phyloP scores from a whole-genome alignment of 2,888 invertebrate species.

The Schizotus pectinicornis region DNA sequence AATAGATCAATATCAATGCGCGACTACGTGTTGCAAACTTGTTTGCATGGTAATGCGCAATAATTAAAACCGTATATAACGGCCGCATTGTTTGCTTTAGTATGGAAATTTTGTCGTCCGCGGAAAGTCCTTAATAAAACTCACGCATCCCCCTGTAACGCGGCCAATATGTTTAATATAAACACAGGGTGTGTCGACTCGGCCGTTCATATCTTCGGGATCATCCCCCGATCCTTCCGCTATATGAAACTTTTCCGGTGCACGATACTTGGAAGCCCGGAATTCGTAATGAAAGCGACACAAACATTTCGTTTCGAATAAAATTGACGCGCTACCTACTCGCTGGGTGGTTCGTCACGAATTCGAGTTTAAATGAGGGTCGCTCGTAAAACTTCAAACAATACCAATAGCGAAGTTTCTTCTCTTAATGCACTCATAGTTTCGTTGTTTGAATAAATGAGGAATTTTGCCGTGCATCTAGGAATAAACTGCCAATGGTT shows the following conservation, averaged over 20 bases:
- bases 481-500: too few relatives aligned
- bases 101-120: neutral
- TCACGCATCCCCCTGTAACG: conserved; percentile 15
- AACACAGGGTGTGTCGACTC: conserved; percentile 15
- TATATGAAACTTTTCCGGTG: conserved; percentile 15
- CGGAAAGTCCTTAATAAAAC: conserved; percentile 16
- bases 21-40: neutral
- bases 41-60: conserved; percentile 7
- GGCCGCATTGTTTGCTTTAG: neutral
- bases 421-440: too few relatives aligned
- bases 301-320: too few relatives aligned
- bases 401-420: too few relatives aligned
- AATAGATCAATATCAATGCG: conserved; percentile 9
- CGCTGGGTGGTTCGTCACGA: neutral
- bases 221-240: conserved; percentile 17
- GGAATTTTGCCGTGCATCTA: too few relatives aligned
- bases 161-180: conserved; percentile 27
- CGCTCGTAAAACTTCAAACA: too few relatives aligned
- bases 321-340: too few relatives aligned
- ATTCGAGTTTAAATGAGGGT: neutral
- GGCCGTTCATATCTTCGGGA: conserved; percentile 20
- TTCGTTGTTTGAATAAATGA: too few relatives aligned
- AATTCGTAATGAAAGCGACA: conserved; percentile 5
- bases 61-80: conserved; percentile 18
- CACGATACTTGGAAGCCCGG: neutral